These are phyloP conservation scores for Drosophila nigricruria DNA, from an alignment of 2,888 invertebrate genomes.

Conservation along the genomic window DNA sequence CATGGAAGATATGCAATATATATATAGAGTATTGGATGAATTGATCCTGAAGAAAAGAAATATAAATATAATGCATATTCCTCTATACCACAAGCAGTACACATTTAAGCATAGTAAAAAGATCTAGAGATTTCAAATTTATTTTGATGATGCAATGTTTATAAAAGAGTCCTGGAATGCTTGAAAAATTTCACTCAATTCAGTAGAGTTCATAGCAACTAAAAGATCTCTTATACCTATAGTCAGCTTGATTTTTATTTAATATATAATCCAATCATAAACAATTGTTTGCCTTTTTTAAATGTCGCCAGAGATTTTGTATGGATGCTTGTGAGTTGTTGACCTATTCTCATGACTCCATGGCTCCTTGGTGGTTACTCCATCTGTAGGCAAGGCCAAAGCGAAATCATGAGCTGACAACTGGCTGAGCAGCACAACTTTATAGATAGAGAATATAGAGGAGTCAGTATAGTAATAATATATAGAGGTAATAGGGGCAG, in stretches of 20 bases:
- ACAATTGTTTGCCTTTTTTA: background rate
- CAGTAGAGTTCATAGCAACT: background rate
- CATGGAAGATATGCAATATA: too few relatives aligned
- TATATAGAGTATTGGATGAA: background rate
- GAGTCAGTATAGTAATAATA: background rate
- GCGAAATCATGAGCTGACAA: conserved; percentile 4
- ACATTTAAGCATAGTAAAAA: too few relatives aligned
- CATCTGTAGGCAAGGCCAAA: background rate
- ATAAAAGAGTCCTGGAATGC: too few relatives aligned
- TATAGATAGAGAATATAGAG: too few relatives aligned
- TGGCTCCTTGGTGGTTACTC: conserved; percentile 4
- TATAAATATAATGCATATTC: too few relatives aligned
- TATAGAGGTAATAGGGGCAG: background rate
- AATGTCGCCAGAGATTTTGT: conserved; percentile 39
- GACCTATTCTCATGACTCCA: conserved; percentile 20
- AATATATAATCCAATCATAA: background rate
- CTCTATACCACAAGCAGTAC: too few relatives aligned
- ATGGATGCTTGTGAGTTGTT: conserved; percentile 28
- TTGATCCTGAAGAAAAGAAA: too few relatives aligned
- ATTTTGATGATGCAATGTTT: too few relatives aligned
- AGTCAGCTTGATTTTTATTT: background rate
- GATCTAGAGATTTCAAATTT: too few relatives aligned
- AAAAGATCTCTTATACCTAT: background rate
- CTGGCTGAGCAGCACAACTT: conserved; percentile 15
- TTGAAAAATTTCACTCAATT: background rate